These are phyloP conservation scores for Yponomeuta evonymella DNA, from an alignment of 2,888 invertebrate genomes.

Conservation along the genomic window DNA sequence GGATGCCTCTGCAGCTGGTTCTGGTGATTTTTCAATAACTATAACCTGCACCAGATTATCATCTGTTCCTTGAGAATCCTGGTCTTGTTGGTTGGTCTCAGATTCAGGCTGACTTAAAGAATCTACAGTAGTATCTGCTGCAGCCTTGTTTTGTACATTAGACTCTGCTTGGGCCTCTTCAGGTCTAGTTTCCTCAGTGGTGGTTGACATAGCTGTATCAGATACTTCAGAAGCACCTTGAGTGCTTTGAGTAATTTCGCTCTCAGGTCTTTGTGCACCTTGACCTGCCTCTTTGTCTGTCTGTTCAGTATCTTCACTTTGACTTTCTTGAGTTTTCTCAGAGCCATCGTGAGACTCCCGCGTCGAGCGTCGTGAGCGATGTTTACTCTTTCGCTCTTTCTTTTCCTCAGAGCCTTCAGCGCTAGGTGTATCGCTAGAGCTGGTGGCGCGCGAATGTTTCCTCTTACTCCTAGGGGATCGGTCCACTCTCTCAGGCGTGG, in stretches of 20 bases:
- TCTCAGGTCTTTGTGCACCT: conserved; percentile 28
- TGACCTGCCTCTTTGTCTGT: conserved; percentile 26
- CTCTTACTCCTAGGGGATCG: conserved; percentile 70
- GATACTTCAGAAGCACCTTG: conserved; percentile 24
- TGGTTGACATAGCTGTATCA: conserved; percentile 42
- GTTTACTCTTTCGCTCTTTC: conserved; percentile 65
- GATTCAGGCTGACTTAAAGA: conserved; percentile 12
- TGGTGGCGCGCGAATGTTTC: conserved; percentile 68
- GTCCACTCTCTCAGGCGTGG: conserved; percentile 70
- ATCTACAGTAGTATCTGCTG: conserved; percentile 47
- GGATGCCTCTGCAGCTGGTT: conserved; percentile 21
- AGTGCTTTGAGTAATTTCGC: conserved; percentile 41
- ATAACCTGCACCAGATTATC: conserved; percentile 7
- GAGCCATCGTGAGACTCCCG: conserved; percentile 49
- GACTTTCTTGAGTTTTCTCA: conserved; percentile 52
- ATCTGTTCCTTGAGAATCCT: not conserved
- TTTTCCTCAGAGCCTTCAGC: conserved; percentile 64
- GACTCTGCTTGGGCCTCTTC: conserved; percentile 26
- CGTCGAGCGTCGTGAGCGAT: conserved; percentile 49
- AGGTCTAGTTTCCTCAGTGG: conserved; percentile 42
- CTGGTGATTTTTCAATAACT: conserved; percentile 6
- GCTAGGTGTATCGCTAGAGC: conserved; percentile 67
- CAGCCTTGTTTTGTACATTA: conserved; percentile 29
- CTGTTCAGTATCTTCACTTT: conserved; percentile 40
- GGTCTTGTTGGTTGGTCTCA: conserved; percentile 16